phyloP scores from a whole-genome alignment of 2,113 vertebrate genomes.

The Cephalopterus ornatus region DNA sequence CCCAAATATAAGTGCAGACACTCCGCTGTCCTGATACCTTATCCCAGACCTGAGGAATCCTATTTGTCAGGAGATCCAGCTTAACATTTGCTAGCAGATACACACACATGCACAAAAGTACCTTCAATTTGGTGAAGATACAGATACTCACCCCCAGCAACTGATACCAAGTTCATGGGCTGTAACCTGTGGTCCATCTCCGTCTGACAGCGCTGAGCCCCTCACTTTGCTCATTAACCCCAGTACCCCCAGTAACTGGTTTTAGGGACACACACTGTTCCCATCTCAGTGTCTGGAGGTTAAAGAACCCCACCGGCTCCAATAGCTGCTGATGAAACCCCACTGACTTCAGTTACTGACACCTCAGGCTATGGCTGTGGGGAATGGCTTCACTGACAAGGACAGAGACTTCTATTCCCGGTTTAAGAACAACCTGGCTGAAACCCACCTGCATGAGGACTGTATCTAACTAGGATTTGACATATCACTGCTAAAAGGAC shows the following conservation, averaged over 20 bases:
- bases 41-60: neutral
- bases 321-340: neutral
- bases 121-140: neutral
- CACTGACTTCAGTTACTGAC: neutral
- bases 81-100: neutral
- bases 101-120: accelerated
- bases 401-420: too few relatives aligned
- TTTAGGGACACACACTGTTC: neutral
- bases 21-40: neutral
- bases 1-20: neutral
- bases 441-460: too few relatives aligned
- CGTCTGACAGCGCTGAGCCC: accelerated
- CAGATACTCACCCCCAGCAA: accelerated
- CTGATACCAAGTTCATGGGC: accelerated
- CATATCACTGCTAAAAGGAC: too few relatives aligned
- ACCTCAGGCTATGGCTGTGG: accelerated
- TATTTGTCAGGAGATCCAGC: neutral
- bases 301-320: neutral
- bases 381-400: too few relatives aligned
- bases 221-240: neutral
- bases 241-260: accelerated
- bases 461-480: too few relatives aligned
- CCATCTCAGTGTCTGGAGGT: accelerated
- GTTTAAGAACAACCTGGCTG: too few relatives aligned
- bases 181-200: accelerated